phyloP scores from a whole-genome alignment of 2,797 vertebrate genomes.

The Xerus rutilus region DNA sequence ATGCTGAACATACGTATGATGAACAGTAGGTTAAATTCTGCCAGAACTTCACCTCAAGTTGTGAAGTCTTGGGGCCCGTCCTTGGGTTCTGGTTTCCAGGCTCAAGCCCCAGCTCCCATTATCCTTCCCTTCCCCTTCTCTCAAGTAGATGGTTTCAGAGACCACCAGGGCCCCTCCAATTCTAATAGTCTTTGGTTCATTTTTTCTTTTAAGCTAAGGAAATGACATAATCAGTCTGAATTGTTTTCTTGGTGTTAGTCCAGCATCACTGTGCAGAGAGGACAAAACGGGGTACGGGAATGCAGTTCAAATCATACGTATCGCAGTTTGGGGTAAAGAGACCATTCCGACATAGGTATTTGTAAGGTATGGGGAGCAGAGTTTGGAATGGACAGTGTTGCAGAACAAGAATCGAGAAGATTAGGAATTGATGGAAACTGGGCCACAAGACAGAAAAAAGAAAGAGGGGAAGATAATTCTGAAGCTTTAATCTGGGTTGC shows the following conservation, averaged over 20 bases:
- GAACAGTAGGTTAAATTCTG: not conserved
- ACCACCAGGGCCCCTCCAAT: not conserved
- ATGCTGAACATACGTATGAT: no score
- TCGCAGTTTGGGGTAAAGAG: slow-evolving; percentile 15
- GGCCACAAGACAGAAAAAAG: slow-evolving; percentile 33
- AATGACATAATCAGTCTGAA: slow-evolving; percentile 48
- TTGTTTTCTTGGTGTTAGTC: slow-evolving; percentile 51
- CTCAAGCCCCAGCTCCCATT: not conserved
- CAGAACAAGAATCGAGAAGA: slow-evolving; percentile 1
- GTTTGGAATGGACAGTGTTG: not conserved
- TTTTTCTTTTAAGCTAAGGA: slow-evolving; percentile 35
- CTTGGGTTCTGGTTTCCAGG: not conserved
- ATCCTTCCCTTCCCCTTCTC: not conserved
- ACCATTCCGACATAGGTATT: slow-evolving; percentile 22
- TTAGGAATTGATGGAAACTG: slow-evolving; percentile 52
- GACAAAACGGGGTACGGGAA: not conserved
- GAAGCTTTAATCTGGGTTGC: not conserved
- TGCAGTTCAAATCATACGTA: slow-evolving; percentile 2
- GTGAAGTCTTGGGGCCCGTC: not conserved
- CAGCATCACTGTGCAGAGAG: slow-evolving; percentile 19
- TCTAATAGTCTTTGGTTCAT: not conserved
- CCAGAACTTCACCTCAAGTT: not conserved
- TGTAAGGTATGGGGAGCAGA: not conserved
- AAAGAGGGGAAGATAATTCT: slow-evolving; percentile 32
- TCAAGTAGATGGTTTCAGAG: slow-evolving; percentile 35